Percentiles rank a stretch among this genome's conserved stretches.
Conservation (phyloP, 2,797 vertebrate species). For the Sarcophilus harrisii region DNA sequence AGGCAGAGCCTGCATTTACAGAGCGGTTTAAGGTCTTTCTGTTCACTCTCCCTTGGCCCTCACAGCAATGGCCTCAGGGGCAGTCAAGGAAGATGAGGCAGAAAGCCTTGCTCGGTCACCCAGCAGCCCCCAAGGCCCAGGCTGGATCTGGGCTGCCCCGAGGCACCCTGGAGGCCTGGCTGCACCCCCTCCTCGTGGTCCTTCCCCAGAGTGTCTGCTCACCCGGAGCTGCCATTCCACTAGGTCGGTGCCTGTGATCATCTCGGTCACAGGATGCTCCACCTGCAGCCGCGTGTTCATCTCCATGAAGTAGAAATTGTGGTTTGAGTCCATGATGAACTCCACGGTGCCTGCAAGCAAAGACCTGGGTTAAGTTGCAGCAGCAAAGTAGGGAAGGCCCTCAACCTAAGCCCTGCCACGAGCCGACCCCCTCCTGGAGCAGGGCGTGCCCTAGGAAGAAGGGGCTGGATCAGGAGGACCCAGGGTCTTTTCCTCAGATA, state of each 20-base stretch:
- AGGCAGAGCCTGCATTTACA: not conserved
- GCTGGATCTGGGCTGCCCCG: not conserved
- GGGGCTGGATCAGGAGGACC: not conserved
- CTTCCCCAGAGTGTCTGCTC: constrained; percentile 30
- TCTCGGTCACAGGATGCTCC: constrained; percentile 97
- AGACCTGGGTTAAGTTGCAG: constrained; percentile 33
- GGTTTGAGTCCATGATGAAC: constrained; percentile 96
- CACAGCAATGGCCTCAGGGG: no score
- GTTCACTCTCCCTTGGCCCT: not conserved
- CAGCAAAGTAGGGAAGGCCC: not conserved
- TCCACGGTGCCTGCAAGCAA: constrained; percentile 93
- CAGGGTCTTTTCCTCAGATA: not conserved
- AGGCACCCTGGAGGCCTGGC: no score
- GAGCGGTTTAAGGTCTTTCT: not conserved
- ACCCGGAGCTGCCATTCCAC: constrained; percentile 99
- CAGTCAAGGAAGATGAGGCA: not conserved
- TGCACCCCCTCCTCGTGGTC: not conserved
- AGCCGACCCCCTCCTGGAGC: not conserved
- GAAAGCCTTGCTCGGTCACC: not conserved
- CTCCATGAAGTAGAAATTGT: constrained; percentile 99
- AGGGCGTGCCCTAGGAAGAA: not conserved
- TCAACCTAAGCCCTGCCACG: constrained; percentile 1
- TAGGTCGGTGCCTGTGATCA: constrained; percentile 97
- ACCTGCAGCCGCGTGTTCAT: constrained; percentile 99
- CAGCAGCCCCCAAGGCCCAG: not conserved